phyloP scores from a whole-genome alignment of 2,888 invertebrate species.

The Zhuqinia jingwanae region DNA sequence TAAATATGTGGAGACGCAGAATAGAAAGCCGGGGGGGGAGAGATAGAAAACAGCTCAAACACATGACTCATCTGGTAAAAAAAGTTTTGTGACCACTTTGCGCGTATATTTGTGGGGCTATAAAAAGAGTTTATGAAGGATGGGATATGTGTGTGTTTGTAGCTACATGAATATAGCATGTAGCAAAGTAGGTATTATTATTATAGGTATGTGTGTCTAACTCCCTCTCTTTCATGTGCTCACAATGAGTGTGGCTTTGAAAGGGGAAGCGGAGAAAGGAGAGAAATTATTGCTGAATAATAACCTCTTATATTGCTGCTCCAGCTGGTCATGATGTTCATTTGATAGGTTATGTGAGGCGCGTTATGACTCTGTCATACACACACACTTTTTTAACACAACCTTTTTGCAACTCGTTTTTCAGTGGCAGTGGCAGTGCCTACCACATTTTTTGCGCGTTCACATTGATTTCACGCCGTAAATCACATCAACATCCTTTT shows the following conservation, averaged over 20 bases:
- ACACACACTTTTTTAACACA: conserved; percentile 24
- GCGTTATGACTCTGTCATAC: conserved; percentile 42
- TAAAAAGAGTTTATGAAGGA: conserved; percentile 18
- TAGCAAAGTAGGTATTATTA: too few species aligned
- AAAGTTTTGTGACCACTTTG: conserved; percentile 35
- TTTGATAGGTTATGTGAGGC: conserved; percentile 48
- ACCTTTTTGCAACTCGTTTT: neutral
- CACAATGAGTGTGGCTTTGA: neutral
- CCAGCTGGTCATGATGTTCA: conserved; percentile 59
- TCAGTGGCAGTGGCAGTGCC: neutral
- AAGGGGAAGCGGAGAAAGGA: neutral
- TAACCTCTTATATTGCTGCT: conserved; percentile 31
- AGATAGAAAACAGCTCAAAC: neutral
- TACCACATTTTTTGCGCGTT: conserved; percentile 3
- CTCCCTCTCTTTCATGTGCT: neutral
- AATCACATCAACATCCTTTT: conserved; percentile 42
- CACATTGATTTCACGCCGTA: conserved; percentile 52
- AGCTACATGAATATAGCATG: neutral
- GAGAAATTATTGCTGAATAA: conserved; percentile 49
- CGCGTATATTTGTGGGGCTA: conserved; percentile 32
- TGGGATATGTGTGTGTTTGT: neutral
- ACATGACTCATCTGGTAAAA: conserved; percentile 21
- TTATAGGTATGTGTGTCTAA: neutral
- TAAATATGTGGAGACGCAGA: neutral
- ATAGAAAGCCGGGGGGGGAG: neutral